A percentile compares a stretch with the other conserved stretches of the same genome.
Evolutionary conservation across 2,797 vertebrate species (phyloP).

Genomic region (Silurus aristotelis): DNA sequence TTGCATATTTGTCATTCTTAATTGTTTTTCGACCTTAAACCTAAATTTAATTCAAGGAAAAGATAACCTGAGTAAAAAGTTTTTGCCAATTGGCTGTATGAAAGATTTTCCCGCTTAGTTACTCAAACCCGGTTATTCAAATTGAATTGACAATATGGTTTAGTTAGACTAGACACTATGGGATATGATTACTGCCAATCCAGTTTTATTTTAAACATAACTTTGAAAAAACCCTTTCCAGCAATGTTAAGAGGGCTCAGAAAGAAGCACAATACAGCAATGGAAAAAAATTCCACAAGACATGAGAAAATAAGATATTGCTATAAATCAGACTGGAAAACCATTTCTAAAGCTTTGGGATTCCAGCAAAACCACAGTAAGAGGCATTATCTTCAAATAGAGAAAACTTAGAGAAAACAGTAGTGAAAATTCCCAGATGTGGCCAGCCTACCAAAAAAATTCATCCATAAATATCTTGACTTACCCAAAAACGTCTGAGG

Average conservation of each 20-base stretch:
- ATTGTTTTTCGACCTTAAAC: neutral
- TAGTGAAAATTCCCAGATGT: neutral
- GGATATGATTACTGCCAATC: neutral
- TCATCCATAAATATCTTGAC: neutral
- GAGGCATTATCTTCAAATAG: neutral
- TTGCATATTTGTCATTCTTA: neutral
- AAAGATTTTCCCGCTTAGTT: neutral
- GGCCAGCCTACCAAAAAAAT: neutral
- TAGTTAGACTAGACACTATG: neutral
- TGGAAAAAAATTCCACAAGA: neutral
- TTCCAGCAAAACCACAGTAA: neutral
- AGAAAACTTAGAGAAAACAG: neutral
- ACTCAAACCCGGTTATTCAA: neutral
- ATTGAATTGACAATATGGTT: neutral
- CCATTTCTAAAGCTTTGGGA: neutral
- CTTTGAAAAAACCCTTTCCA: neutral
- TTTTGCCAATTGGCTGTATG: neutral
- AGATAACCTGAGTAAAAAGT: neutral
- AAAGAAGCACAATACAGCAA: neutral
- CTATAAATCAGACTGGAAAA: neutral
- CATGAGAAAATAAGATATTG: neutral
- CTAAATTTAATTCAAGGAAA: neutral
- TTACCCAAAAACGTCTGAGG: neutral
- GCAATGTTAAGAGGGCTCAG: neutral
- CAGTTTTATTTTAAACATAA: neutral